Base-by-base conservation (phyloP, 2,888 invertebrate species). In the Ellobium chinense region DNA sequence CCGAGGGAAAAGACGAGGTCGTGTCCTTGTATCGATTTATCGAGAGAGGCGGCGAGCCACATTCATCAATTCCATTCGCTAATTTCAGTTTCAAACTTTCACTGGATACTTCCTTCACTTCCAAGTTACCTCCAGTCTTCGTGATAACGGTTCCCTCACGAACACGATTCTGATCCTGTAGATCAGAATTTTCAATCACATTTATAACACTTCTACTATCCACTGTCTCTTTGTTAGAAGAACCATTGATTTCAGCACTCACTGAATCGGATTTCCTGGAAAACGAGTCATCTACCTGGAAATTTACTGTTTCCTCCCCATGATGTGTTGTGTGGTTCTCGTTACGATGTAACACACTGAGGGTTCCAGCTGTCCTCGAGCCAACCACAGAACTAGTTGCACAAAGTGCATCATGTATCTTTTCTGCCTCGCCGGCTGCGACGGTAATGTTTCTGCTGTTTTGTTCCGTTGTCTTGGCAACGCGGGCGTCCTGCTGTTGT, bases 381-480 rank as follows among this genome's bases (percentile, higher is more conserved):
- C 46, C 46, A 7, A 46, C 18, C 46, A 46, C 18, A 46, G 7
- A 46, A 46, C 18, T 46, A 18, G 46, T 18, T 46, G 46, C n/a
- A n/a, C n/a, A n/a, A n/a, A n/a, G n/a, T 31, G 1, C 31, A 7
- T n/a, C 27, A 12, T 31, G 34, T 24, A 2, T 21, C n/a, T 54
- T 69, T 46, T 39, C 54, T 54, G 18, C 56, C 1, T 34, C n/a
- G 21, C 21, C 70, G 56, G 12, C 24, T 29, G 56, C 34, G 27
- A 24, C n/a, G n/a, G n/a, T n/a, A 34, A 21, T 36, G 34, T 34
- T 34, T 34, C 34, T 72, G 72, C 58, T 72, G 34, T 27, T 34
- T 60, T 60, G 21, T n/a, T 4, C 1, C 36, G 72, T 72, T 60
- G 36, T 58, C 36, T 9, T 72, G 60, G 72, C 14, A 72, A 72